These are phyloP conservation scores for Morone chrysops DNA, from an alignment of 2,113 vertebrate genomes.

Conservation along the genomic window DNA sequence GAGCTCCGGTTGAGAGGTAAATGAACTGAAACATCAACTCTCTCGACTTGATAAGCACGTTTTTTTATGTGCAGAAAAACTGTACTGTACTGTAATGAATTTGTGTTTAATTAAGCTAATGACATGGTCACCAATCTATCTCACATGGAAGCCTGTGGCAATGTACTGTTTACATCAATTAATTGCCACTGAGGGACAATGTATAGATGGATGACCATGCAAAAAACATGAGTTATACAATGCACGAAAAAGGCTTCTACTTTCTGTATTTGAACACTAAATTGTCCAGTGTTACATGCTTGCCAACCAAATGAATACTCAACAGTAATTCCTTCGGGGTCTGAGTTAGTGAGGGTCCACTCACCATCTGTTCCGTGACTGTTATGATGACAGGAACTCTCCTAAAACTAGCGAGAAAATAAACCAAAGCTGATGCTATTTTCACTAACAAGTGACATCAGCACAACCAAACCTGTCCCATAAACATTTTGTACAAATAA, in stretches of 20 bases:
- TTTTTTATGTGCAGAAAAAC: slow-evolving; percentile 54
- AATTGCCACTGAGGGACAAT: not conserved
- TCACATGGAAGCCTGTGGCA: slow-evolving; percentile 7
- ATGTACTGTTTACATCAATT: slow-evolving; percentile 23
- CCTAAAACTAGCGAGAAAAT: slow-evolving; percentile 33
- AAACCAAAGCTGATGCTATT: slow-evolving; percentile 32
- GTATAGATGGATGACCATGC: slow-evolving; percentile 25
- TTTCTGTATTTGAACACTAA: slow-evolving; percentile 22
- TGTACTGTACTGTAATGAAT: not conserved
- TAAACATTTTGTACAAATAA: not conserved
- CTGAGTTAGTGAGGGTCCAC: slow-evolving; percentile 45
- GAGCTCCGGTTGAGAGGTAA: slow-evolving; percentile 42
- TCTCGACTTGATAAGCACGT: slow-evolving; percentile 70
- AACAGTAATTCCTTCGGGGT: slow-evolving; percentile 55
- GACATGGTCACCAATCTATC: not conserved
- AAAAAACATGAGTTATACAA: slow-evolving; percentile 1
- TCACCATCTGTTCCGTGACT: slow-evolving; percentile 66
- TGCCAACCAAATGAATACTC: slow-evolving; percentile 49
- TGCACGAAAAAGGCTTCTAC: slow-evolving; percentile 16
- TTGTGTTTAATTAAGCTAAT: slow-evolving; percentile 29
- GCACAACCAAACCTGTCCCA: not conserved
- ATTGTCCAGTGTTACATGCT: slow-evolving; percentile 21
- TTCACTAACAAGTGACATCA: slow-evolving; percentile 11
- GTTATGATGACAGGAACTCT: slow-evolving; percentile 43
- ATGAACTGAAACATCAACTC: slow-evolving; percentile 58